Base-by-base conservation (phyloP, 2,888 invertebrate species). In the Cecidostiba fungosa region DNA sequence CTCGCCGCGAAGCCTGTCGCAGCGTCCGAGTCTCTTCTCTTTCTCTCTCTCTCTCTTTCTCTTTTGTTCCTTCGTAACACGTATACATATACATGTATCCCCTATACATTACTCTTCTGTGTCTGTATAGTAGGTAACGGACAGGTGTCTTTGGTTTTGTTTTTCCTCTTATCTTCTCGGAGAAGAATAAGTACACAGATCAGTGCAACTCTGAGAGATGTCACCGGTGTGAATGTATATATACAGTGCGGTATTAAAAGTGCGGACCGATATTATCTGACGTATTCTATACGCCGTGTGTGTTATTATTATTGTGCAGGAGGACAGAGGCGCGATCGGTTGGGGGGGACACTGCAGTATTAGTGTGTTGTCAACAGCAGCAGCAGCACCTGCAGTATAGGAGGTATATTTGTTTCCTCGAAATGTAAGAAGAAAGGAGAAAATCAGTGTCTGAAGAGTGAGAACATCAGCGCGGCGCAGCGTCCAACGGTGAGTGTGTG, bases 1-100 rank as follows among this genome's bases (percentile, higher is more conserved):
- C 79, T 85, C 85, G 82, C 84, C 89, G 88, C 87, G 88, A 72
- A 82, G 19, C 82, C 39, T 16, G 66, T 39, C 39, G 72, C 43
- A 72, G 39, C 72, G 72, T 39, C 39, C 70, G 70, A 10, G 72
- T 66, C 14, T 66, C 66, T 66, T 59, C 23, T 59, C n/a, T 23
- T 4, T n/a, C 54, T n/a, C n/a, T 62, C 62, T 62, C 26, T 62
- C 26, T 47, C 73, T 26, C 23, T 74, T 26, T 19, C n/a, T 26
- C 47, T 36, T 59, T 59, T 19, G 74, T 66, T 19, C 54, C 54
- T 59, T 19, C n/a, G 54, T 59, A 19, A 59, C n/a, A 59, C 50
- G 1, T 10, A 19, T 4, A 16, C 16, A 50, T 50, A 19, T 19
- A 5, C 5, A 5, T 12, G 0, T 43, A 43, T 8, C 39, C 10